These are phyloP conservation scores for Diaphora mendica DNA, from an alignment of 2,888 invertebrate genomes.

Conservation along the genomic window DNA sequence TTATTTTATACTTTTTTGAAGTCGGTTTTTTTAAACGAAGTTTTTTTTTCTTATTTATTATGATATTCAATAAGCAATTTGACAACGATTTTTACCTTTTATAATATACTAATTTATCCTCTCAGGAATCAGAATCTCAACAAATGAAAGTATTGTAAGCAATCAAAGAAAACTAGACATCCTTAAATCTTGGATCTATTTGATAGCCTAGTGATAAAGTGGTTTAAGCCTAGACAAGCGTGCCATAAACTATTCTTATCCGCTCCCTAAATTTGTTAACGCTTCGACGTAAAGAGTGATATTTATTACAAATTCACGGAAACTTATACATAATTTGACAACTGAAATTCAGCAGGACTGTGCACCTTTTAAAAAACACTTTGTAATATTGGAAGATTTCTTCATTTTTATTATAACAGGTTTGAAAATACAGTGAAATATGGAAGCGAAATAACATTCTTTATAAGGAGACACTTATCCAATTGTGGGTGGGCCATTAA, in stretches of 20 bases:
- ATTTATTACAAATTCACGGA: conserved; percentile 26
- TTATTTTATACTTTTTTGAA: too few species aligned
- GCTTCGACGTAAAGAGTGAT: conserved; percentile 17
- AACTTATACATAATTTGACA: conserved; percentile 37
- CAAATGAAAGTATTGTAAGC: conserved; percentile 31
- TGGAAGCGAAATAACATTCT: neutral
- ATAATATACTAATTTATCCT: neutral
- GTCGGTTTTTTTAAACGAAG: too few species aligned
- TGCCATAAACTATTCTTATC: conserved; percentile 32
- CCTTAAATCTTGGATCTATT: conserved; percentile 27
- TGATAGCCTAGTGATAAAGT: conserved; percentile 17
- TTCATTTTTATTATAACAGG: neutral
- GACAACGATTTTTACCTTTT: neutral
- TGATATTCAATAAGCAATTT: neutral
- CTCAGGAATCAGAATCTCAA: conserved; percentile 30
- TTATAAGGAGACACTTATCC: too few species aligned
- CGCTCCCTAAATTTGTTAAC: conserved; percentile 31
- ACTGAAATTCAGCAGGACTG: conserved; percentile 25
- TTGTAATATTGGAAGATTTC: neutral
- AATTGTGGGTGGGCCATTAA: too few species aligned
- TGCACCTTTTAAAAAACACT: neutral
- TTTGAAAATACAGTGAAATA: neutral
- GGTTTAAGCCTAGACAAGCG: conserved; percentile 24
- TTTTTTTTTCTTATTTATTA: too few species aligned
- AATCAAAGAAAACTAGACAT: conserved; percentile 28